Percentiles rank a stretch among this genome's conserved stretches.
These are phyloP conservation scores for Phylloscopus trochilus DNA, from an alignment of 2,113 vertebrate species.

Conservation along the genomic window DNA sequence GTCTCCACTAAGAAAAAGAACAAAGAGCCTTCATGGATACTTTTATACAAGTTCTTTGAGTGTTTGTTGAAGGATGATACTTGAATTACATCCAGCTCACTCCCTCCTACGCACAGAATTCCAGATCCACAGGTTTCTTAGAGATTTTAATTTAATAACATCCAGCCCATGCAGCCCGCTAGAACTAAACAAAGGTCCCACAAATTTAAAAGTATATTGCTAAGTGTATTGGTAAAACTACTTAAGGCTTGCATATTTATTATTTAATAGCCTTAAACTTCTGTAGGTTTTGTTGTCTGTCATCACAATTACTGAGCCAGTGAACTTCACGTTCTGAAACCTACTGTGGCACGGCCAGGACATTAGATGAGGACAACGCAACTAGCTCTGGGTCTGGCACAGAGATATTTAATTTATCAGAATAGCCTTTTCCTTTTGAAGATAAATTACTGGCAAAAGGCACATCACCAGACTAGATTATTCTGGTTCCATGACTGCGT, in stretches of 20 bases:
- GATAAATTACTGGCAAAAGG: slow-evolving; percentile 20
- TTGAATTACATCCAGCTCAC: background rate
- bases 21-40: background rate
- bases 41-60: background rate
- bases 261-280: background rate
- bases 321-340: background rate
- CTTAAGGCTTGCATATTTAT: background rate
- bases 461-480: background rate
- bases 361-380: background rate
- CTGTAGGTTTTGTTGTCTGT: background rate
- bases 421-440: background rate
- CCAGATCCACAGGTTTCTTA: background rate
- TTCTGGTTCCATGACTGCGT: background rate
- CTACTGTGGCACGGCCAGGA: background rate
- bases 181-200: background rate
- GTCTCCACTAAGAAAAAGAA: background rate
- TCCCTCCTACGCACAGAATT: background rate
- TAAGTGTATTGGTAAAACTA: background rate
- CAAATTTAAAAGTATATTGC: background rate
- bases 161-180: background rate
- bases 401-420: background rate
- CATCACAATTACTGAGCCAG: background rate
- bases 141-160: background rate
- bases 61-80: background rate
- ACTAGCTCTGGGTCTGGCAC: background rate